A percentile compares a stretch with the other conserved stretches of the same genome.
These are phyloP conservation scores for Globia sparganii DNA, from an alignment of 2,888 invertebrate genomes.

Conservation along the genomic window DNA sequence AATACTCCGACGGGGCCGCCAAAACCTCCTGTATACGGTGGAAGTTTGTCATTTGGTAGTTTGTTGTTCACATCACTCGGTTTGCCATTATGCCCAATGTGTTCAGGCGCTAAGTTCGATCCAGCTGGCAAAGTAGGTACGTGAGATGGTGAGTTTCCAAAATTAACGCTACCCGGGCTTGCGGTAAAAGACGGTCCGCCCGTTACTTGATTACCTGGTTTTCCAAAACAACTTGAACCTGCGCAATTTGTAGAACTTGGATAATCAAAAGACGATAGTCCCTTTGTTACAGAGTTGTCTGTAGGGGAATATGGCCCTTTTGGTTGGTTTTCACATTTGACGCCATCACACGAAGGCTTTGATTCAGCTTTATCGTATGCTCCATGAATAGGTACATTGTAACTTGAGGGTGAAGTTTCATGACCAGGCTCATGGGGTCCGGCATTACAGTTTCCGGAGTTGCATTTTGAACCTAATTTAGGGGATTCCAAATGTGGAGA, in stretches of 20 bases:
- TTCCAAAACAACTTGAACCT: constrained; percentile 52
- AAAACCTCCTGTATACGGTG: constrained; percentile 58
- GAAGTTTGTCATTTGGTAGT: constrained; percentile 47
- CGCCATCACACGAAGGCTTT: constrained; percentile 52
- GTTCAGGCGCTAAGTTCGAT: constrained; percentile 20
- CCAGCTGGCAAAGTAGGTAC: constrained; percentile 17
- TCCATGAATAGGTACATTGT: constrained; percentile 62
- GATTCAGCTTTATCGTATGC: constrained; percentile 30
- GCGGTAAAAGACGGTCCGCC: constrained; percentile 14
- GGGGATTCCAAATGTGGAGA: constrained; percentile 77
- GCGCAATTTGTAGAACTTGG: constrained; percentile 44
- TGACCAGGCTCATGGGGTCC: constrained; percentile 38
- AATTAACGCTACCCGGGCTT: constrained; percentile 17
- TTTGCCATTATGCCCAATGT: constrained; percentile 16
- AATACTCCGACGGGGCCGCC: constrained; percentile 58
- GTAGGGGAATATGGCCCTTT: constrained; percentile 38
- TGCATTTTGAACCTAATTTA: constrained; percentile 70
- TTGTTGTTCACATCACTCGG: constrained; percentile 20
- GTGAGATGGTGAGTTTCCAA: constrained; percentile 36
- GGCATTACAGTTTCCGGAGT: constrained; percentile 66
- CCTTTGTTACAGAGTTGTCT: constrained; percentile 24
- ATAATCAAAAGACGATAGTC: constrained; percentile 19
- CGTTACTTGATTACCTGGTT: constrained; percentile 22
- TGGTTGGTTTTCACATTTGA: constrained; percentile 55
- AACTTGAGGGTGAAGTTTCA: constrained; percentile 52